These are phyloP conservation scores for Oreortyx pictus DNA, from an alignment of 2,797 vertebrate genomes.

Conservation along the genomic window DNA sequence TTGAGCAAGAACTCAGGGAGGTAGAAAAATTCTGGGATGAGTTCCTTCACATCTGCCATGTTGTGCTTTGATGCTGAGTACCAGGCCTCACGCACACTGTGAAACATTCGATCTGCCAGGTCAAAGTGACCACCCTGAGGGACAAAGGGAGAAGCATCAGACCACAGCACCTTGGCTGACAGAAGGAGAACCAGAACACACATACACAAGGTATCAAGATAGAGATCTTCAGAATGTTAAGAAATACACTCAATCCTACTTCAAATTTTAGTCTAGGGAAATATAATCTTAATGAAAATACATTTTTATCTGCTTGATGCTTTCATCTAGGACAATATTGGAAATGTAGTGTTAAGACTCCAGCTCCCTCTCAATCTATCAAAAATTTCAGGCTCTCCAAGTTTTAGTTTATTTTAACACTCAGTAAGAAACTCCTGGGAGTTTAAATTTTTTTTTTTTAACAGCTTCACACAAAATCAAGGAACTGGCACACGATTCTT, in stretches of 20 bases:
- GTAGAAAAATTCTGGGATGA: conserved; percentile 99
- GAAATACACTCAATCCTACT: not conserved
- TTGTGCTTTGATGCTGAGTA: conserved; percentile 97
- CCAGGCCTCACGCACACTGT: conserved; percentile 97
- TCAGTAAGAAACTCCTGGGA: not conserved
- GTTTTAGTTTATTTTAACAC: not conserved
- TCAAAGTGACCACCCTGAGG: conserved; percentile 96
- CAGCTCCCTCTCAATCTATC: not conserved
- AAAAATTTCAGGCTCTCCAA: not conserved
- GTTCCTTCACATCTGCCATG: conserved; percentile 99
- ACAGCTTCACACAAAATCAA: not conserved
- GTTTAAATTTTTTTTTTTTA: not conserved
- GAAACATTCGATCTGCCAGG: conserved; percentile 98
- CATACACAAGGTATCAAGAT: not conserved
- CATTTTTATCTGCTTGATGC: not conserved
- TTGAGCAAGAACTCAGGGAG: conserved; percentile 97
- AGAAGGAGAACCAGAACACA: not conserved
- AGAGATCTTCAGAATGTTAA: fast-evolving
- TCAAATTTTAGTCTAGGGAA: not conserved
- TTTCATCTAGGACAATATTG: not conserved
- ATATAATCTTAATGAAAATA: not conserved
- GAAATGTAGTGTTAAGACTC: not conserved
- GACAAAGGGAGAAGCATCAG: not conserved
- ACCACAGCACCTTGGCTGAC: not conserved
- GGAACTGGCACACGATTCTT: not conserved